Percentiles rank a stretch among this genome's conserved stretches.
phyloP scores from a whole-genome alignment of 2,888 invertebrate species.

The Nectonema munidae region DNA sequence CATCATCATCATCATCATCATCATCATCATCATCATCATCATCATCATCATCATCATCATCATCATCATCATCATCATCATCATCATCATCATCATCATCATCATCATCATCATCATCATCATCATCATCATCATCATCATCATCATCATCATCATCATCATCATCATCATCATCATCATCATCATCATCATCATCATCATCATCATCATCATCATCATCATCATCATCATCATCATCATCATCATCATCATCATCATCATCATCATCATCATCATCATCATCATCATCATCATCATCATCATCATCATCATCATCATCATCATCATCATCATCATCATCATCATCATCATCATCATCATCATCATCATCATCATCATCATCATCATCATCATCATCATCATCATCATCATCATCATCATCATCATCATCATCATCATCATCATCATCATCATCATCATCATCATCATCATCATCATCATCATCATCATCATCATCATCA shows the following conservation, averaged over 20 bases:
- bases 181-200: slow-evolving; percentile 5
- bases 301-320: slow-evolving; percentile 5
- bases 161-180: slow-evolving; percentile 5
- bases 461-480: slow-evolving; percentile 5
- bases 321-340: slow-evolving; percentile 5
- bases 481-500: slow-evolving; percentile 5
- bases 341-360: slow-evolving; percentile 5
- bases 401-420: slow-evolving; percentile 5
- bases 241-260: slow-evolving; percentile 5
- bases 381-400: slow-evolving; percentile 5
- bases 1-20: slow-evolving; percentile 5
- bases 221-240: slow-evolving; percentile 5
- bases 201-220: slow-evolving; percentile 5
- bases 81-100: slow-evolving; percentile 5
- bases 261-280: slow-evolving; percentile 5
- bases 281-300: slow-evolving; percentile 5
- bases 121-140: slow-evolving; percentile 5
- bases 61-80: slow-evolving; percentile 5
- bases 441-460: slow-evolving; percentile 5
- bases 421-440: slow-evolving; percentile 5
- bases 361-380: slow-evolving; percentile 5
- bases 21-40: slow-evolving; percentile 5
- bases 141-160: slow-evolving; percentile 5
- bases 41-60: slow-evolving; percentile 5
- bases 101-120: slow-evolving; percentile 5